Evolutionary conservation across 2,797 vertebrate genomes (phyloP).

Genomic region (Fratercula arctica): DNA sequence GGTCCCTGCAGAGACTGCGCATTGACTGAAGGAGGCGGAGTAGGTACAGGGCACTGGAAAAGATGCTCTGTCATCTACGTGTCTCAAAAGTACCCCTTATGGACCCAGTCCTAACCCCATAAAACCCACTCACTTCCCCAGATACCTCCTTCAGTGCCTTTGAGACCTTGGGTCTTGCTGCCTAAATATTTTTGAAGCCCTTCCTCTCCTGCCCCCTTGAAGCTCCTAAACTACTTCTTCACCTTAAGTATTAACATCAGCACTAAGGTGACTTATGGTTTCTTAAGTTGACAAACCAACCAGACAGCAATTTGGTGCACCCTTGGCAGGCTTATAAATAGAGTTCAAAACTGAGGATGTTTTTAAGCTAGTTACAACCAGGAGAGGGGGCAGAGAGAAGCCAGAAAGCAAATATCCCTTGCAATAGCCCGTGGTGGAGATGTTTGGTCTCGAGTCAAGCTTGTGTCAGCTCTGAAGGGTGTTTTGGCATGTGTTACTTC

Average conservation of each 20-base stretch:
- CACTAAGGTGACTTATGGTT: not conserved
- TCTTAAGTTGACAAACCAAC: not conserved
- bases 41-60: not conserved
- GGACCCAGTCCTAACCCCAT: not conserved
- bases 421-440: not conserved
- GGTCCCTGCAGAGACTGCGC: not conserved
- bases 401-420: not conserved
- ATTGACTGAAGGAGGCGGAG: not conserved
- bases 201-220: not conserved
- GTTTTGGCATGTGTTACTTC: not conserved
- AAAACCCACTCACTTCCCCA: not conserved
- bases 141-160: not conserved
- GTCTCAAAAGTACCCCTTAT: not conserved
- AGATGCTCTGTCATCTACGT: not conserved
- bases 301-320: not conserved
- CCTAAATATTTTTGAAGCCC: not conserved
- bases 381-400: not conserved
- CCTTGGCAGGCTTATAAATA: not conserved
- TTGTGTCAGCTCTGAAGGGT: not conserved
- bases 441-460: not conserved
- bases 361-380: not conserved
- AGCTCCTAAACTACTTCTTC: not conserved
- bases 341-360: not conserved
- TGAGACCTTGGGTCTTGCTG: not conserved
- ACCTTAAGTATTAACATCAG: rapidly evolving